phyloP scores from a whole-genome alignment of 2,888 invertebrate species.

The Agriopis leucophaearia region DNA sequence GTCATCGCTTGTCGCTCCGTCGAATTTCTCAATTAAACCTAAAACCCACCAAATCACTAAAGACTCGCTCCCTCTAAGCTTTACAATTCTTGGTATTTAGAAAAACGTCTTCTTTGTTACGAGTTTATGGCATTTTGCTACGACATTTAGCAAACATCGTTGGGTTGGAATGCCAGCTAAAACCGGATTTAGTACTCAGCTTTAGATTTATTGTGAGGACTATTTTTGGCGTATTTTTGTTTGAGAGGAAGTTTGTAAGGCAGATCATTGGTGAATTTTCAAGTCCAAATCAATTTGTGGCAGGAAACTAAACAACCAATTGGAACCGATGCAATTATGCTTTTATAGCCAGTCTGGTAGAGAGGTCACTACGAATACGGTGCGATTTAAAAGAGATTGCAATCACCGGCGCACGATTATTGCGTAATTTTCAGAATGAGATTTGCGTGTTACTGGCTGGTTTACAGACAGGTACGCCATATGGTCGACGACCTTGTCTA shows the following conservation, averaged over 20 bases:
- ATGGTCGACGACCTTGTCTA: constrained; percentile 78
- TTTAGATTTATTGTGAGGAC: constrained; percentile 41
- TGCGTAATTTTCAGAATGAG: constrained; percentile 58
- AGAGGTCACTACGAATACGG: constrained; percentile 48
- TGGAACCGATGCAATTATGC: constrained; percentile 38
- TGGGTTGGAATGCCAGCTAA: constrained; percentile 35
- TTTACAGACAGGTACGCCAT: constrained; percentile 68
- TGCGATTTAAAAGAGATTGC: constrained; percentile 50
- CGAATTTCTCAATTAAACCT: constrained; percentile 46
- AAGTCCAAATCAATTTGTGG: constrained; percentile 62
- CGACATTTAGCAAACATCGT: constrained; percentile 20
- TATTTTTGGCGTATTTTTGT: constrained; percentile 53
- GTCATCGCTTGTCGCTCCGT: constrained; percentile 61
- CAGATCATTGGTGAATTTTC: constrained; percentile 45
- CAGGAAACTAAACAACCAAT: constrained; percentile 54
- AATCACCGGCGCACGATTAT: constrained; percentile 45
- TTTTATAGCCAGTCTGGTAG: constrained; percentile 37
- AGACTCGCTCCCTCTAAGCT: neutral
- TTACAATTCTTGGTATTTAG: neutral
- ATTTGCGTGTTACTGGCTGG: constrained; percentile 52
- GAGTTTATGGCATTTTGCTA: constrained; percentile 28
- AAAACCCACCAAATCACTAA: constrained; percentile 20
- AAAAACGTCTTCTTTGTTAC: constrained; percentile 2
- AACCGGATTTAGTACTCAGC: constrained; percentile 42
- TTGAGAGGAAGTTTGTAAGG: constrained; percentile 58